Evolutionary conservation across 2,113 vertebrate genomes (phyloP), one percentile per base, ranked within the genome.

Genomic region (human): DNA sequence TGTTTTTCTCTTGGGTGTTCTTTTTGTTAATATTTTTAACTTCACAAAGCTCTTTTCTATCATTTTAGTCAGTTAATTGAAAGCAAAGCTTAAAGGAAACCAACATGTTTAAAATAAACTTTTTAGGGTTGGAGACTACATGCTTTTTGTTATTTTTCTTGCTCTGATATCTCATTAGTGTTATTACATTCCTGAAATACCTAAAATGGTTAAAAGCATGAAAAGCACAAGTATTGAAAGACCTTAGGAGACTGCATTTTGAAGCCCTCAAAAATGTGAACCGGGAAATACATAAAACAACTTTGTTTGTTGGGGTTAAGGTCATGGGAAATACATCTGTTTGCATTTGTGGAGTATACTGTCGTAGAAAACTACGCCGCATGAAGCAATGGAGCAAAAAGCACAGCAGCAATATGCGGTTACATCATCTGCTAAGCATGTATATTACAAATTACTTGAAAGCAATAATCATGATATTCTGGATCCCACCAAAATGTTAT

Each of bases 281-380:
- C 59, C 89, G 90, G 80, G 57, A 97, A 95, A 81, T 95, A 86
- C 52, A 84, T 93, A 38, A 94, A 96, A 87, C 57, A 59, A 70
- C 75, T 91, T 88, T 97, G 11, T 95, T 84, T 97, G 91, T 78
- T 91, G 50, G 96, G 86, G 88, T 90, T 61, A 96, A 96, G 97
- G 97, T 95, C 98, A 52, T 98, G 98, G 98, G 98, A 98, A 98
- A 94, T 95, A 93, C 68, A 93, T 98, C 94, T 98, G 96, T 97
- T 97, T 96, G 94, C 96, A 97, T 98, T 97, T 97, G 97, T 97
- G 79, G 90, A 85, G 93, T 87, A 81, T 83, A 95, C 73, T 88
- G 95, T 97, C 97, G 97, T 76, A 84, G 85, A 80, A 91, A 97
- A 91, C 73, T 16, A 78, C 3, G 23, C 78, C 8, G 14, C 72